phyloP scores from a whole-genome alignment of 2,888 invertebrate genomes.

The Orthosia incerta region DNA sequence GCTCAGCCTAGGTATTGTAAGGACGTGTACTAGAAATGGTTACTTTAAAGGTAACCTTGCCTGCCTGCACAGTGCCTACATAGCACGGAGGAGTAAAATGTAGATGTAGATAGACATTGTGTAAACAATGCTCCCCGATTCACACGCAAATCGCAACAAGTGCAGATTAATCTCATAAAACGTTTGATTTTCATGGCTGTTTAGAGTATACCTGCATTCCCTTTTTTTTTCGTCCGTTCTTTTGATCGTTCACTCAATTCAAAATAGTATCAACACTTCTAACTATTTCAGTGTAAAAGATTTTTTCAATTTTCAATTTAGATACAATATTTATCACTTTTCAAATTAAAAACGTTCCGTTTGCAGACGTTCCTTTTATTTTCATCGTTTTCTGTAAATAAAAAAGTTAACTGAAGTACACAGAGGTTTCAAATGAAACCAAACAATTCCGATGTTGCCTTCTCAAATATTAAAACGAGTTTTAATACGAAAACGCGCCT shows the following conservation, averaged over 20 bases:
- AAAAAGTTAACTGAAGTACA: not conserved
- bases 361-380: not conserved
- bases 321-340: not conserved
- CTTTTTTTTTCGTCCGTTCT: not conserved
- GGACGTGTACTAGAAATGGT: no score
- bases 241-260: not conserved
- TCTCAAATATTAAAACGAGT: slow-evolving; percentile 55
- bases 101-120: not conserved
- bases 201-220: not conserved
- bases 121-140: not conserved
- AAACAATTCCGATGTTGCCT: slow-evolving; percentile 47
- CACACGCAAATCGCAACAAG: slow-evolving; percentile 6
- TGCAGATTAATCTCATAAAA: not conserved
- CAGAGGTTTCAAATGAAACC: slow-evolving; percentile 35
- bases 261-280: not conserved
- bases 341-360: not conserved
- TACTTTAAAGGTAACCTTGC: no score
- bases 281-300: not conserved
- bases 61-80: not conserved
- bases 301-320: not conserved
- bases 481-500: slow-evolving; percentile 47
- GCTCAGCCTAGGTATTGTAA: no score
- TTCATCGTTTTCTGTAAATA: not conserved
- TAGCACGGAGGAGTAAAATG: not conserved
- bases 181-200: not conserved